These are phyloP conservation scores for Laticauda colubrina DNA, from an alignment of 2,113 vertebrate genomes.

Conservation along the genomic window DNA sequence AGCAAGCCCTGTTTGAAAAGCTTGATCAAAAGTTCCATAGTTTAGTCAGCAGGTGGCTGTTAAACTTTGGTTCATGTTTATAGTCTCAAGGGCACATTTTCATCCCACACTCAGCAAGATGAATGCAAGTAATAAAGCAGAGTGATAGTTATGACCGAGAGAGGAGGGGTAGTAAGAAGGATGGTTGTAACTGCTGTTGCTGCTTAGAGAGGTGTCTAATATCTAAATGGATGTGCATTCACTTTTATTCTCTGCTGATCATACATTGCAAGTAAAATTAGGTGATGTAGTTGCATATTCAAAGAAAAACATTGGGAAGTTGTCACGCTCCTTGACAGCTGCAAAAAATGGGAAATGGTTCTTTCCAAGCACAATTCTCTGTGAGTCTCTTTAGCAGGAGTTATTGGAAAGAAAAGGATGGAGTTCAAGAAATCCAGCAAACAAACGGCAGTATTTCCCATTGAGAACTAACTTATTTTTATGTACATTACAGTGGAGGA, in stretches of 20 bases:
- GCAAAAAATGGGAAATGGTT: not conserved
- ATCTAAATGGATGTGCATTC: not conserved
- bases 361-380: not conserved
- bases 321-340: not conserved
- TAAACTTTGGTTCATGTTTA: constrained; percentile 48
- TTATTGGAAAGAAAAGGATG: not conserved
- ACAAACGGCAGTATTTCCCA: not conserved
- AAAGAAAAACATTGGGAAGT: not conserved
- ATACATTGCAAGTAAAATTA: constrained; percentile 4
- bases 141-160: constrained; percentile 40
- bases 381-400: not conserved
- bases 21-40: constrained; percentile 40
- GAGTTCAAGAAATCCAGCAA: not conserved
- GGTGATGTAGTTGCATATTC: not conserved
- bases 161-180: not conserved
- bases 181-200: constrained; percentile 3
- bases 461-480: not conserved
- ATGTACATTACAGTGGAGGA: not conserved
- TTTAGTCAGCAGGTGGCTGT: constrained; percentile 44
- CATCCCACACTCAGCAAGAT: constrained; percentile 48
- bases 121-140: constrained; percentile 51
- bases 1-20: constrained; percentile 27
- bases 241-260: not conserved
- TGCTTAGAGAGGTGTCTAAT: constrained; percentile 18
- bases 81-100: constrained; percentile 41